Evolutionary conservation across 2,113 vertebrate species (phyloP).

Genomic region (Archocentrus centrarchus): DNA sequence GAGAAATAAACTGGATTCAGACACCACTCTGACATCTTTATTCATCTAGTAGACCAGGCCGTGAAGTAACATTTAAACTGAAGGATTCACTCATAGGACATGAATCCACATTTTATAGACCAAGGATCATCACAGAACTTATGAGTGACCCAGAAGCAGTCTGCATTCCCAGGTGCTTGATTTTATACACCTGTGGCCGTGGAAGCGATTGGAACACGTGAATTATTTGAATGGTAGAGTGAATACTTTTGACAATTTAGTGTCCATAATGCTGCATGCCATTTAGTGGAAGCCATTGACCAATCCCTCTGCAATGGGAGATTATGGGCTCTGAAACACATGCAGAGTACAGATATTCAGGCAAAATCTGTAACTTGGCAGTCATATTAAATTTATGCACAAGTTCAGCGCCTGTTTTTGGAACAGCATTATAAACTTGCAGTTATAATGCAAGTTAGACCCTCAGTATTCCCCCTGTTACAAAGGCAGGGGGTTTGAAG

Average conservation of each 20-base stretch:
- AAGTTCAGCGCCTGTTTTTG: background rate
- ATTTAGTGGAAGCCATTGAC: too few species aligned
- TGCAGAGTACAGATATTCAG: too few species aligned
- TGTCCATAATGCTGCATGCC: too few species aligned
- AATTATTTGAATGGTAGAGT: too few species aligned
- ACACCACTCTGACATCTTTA: rapidly evolving
- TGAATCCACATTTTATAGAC: background rate
- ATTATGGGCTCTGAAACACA: too few species aligned
- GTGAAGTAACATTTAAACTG: background rate
- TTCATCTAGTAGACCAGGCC: background rate
- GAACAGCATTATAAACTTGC: background rate
- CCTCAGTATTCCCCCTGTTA: too few species aligned
- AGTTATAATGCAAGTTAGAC: background rate
- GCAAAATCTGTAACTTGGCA: background rate
- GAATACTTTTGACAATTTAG: too few species aligned
- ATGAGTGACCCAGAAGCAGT: too few species aligned
- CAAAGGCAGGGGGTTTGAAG: background rate
- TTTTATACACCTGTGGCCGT: too few species aligned
- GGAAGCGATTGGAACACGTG: too few species aligned
- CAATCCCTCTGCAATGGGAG: too few species aligned
- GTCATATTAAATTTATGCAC: background rate
- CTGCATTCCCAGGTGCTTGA: too few species aligned
- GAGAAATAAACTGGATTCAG: background rate
- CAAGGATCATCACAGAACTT: background rate
- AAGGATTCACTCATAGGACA: background rate